Base-by-base conservation (phyloP, 2,888 invertebrate species). In the Choristoneura rosaceana region DNA sequence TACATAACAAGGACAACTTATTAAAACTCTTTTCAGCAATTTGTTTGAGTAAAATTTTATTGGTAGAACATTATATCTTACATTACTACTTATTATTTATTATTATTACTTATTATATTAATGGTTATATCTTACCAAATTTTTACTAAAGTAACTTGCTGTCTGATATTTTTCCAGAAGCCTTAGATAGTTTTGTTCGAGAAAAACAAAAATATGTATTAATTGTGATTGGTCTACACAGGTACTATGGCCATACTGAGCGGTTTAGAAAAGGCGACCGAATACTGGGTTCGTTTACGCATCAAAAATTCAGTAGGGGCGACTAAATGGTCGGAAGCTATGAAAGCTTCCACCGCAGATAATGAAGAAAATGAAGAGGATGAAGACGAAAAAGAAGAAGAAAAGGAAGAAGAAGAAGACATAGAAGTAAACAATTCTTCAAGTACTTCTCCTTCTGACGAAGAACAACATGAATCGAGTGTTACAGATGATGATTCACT, bases 251-350 rank as follows among this genome's bases (percentile, higher is more conserved):
- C 85, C 0, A 74, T 73, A 10, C 43, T 91, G 34, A 50, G 70
- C 0, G 76, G 81, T 58, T 80, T 93, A 69, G 82, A 86, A 15
- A 79, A 80, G 41, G 83, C 85, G 14, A 87, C 88, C 0, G 79
- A 83, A 5, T 92, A 92, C 66, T 89, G 86, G 84, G 52, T 90
- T 0, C 85, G 91, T 10, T 60, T 92, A 1, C 83, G 86, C 34
- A 86, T 83, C 0, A 71, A 64, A 0, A 92, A 93, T 70, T 82
- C 81, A 0, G 84, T 82, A 0, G 93, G 93, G 0, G 79, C 76
- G 3, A 88, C 90, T 0, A 70, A 81, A 0, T 92, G 92, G 93
- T 87, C 91, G 0, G 78, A 78, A 0, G 79, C 86, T 1, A 38
- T 83, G 0, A 50, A 73, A 2, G 81, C 77, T 10, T 75, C 77